A percentile compares a stretch with the other conserved stretches of the same genome.
Conservation (phyloP, 2,888 invertebrate genomes). For the Andrena bicolor region DNA sequence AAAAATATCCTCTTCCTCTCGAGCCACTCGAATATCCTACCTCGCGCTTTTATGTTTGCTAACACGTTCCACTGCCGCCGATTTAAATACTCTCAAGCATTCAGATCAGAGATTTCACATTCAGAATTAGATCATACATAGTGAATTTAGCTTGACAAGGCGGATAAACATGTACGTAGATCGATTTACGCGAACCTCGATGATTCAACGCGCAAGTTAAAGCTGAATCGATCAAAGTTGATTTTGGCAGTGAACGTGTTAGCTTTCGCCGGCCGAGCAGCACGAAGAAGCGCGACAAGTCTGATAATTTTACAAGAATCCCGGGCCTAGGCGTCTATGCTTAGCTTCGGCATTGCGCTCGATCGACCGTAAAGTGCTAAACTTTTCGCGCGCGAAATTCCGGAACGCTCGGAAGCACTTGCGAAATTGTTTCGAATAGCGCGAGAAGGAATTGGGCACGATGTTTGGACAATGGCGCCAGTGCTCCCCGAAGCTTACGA, state of each 20-base stretch:
- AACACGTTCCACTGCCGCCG: too few relatives aligned
- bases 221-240: too few relatives aligned
- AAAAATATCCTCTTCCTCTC: constrained; percentile 29
- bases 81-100: too few relatives aligned
- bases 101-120: too few relatives aligned
- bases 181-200: too few relatives aligned
- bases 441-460: not conserved
- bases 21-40: constrained; percentile 20
- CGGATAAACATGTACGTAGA: too few relatives aligned
- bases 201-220: too few relatives aligned
- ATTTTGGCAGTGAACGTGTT: not conserved
- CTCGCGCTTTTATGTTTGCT: constrained; percentile 24
- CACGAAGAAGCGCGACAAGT: not conserved
- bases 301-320: not conserved
- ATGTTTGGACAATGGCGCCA: constrained; percentile 28
- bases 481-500: not conserved
- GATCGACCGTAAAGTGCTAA: not conserved
- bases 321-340: not conserved
- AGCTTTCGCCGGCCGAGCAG: constrained; percentile 21
- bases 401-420: constrained; percentile 6
- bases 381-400: constrained; percentile 2
- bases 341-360: not conserved
- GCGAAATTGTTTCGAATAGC: constrained; percentile 1
- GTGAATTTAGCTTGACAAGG: too few relatives aligned
- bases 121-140: too few relatives aligned